Percentiles rank a stretch among this genome's conserved stretches.
Evolutionary conservation across 1,140 invertebrate genomes (phyloP).

Genomic region (Aradophagus sp.): DNA sequence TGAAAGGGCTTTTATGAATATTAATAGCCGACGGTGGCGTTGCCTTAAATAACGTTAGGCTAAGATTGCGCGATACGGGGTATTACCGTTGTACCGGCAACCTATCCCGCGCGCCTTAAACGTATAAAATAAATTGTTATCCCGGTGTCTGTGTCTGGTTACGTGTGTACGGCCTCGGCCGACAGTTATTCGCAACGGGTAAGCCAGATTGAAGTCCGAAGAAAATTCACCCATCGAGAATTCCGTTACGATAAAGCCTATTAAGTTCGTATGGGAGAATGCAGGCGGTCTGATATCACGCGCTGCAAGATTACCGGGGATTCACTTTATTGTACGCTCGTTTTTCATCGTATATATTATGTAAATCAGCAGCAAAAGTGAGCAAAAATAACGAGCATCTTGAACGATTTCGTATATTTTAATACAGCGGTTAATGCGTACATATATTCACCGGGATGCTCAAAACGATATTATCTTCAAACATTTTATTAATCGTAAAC

Average conservation of each 20-base stretch:
- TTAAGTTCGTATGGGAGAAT: constrained; percentile 18
- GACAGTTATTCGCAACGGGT: constrained; percentile 17
- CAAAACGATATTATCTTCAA: too few species aligned
- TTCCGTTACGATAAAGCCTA: constrained; percentile 23
- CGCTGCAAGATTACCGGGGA: constrained; percentile 3
- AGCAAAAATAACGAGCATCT: too few species aligned
- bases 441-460: too few species aligned
- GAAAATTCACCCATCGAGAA: constrained; percentile 32
- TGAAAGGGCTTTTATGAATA: constrained; percentile 53
- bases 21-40: constrained; percentile 34
- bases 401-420: too few species aligned
- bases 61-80: constrained; percentile 37
- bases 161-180: constrained; percentile 17
- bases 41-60: constrained; percentile 46
- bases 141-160: constrained; percentile 30
- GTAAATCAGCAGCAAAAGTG: too few species aligned
- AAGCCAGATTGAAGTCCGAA: constrained; percentile 43
- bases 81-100: constrained; percentile 28
- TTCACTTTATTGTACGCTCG: constrained; percentile 2
- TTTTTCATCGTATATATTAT: too few species aligned
- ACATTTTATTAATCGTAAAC: too few species aligned
- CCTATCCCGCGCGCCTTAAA: constrained; percentile 26
- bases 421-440: too few species aligned
- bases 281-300: constrained; percentile 5
- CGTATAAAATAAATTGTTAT: constrained; percentile 49